Percentiles rank a stretch among this genome's conserved stretches.
Conservation (phyloP, 2,113 vertebrate species). For the Lynx canadensis region DNA sequence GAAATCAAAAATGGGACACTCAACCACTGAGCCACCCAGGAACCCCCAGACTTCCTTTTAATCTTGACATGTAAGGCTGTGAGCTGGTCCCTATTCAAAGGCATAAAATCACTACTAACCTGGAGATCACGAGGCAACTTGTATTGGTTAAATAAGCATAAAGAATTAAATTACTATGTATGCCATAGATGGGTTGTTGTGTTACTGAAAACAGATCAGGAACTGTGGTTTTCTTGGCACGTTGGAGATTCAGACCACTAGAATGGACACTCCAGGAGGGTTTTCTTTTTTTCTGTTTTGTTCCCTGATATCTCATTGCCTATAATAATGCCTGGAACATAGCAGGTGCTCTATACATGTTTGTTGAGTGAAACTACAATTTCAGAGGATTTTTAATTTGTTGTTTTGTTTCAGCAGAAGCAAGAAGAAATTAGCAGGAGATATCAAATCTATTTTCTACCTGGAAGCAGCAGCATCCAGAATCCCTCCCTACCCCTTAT, state of each 20-base stretch:
- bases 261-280: background rate
- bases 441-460: background rate
- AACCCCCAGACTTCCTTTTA: background rate
- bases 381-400: background rate
- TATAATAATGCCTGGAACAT: background rate
- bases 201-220: background rate
- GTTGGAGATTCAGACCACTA: background rate
- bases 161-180: background rate
- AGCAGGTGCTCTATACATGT: background rate
- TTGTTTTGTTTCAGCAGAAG: background rate
- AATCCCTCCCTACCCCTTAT: background rate
- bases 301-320: background rate
- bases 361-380: background rate
- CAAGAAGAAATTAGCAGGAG: background rate
- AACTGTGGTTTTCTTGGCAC: background rate
- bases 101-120: background rate
- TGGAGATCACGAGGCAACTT: background rate
- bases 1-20: too few relatives aligned
- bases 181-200: background rate
- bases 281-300: background rate
- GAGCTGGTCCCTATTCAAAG: conserved; percentile 22
- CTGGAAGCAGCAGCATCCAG: background rate
- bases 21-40: too few relatives aligned
- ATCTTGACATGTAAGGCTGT: background rate
- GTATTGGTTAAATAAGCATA: background rate